Evolutionary conservation across 1,140 invertebrate genomes (phyloP), one percentile per base, ranked within the genome.

Genomic region (Hyposmocoma kahamanoa): DNA sequence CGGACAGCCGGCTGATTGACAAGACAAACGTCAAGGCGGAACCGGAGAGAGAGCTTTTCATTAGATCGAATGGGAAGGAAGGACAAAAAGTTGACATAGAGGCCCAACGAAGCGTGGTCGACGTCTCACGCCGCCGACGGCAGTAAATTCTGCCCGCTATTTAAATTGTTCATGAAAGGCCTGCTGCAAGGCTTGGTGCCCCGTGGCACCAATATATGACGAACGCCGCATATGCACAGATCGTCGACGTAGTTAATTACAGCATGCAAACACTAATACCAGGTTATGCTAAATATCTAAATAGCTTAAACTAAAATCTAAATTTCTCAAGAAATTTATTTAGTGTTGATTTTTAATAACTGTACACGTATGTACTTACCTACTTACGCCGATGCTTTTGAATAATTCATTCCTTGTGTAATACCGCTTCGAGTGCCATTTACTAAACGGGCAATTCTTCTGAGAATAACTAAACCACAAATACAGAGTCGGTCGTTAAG

Each of bases 11-110:
- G 51, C n/a, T 76, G 75, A 81, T 72, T 80, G 74, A 84, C 77
- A 82, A 75, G 61, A 84, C 74, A 80, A 84, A 77, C 71, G 69
- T 42, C 42, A 43, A 68, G 64, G 58, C 62, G 61, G 66, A 66
- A 68, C 67, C 62, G 58, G 54, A 55, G 69, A 70, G 61, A 57
- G 62, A 68, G 67, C 60, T 60, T 73, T 75, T 74, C 62, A 73
- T 73, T 76, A 69, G 60, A 72, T 69, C 55, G 62, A 71, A 36
- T 2, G 15, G 32, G 15, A 70, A 72, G 47, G 46, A 65, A 66
- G 59, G 32, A 66, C 62, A 73, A 73, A 79, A 82, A 76, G 62
- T 67, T 62, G 56, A 71, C 59, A 67, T 38, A 30, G 30, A 34
- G 44, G 41, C 20, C 17, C 39, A 51, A 36, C 44, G 45, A 56